Percentiles rank a stretch among this genome's conserved stretches.
phyloP scores from a whole-genome alignment of 30 jellyfish, hydroid and myxozoan genomes.

The Nemopilema nomurai region DNA sequence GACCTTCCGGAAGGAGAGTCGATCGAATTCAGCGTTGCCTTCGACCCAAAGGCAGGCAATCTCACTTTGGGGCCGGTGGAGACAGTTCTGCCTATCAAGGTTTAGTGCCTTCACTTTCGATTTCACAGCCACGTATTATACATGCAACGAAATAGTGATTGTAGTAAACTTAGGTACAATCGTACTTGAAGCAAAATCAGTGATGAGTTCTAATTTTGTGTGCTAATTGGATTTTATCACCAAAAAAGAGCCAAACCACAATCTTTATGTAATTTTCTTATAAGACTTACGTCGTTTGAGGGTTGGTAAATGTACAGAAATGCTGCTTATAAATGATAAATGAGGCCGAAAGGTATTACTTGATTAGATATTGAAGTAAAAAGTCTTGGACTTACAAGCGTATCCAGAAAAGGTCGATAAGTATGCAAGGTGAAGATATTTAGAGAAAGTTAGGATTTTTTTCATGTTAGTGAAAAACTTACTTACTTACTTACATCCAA shows the following conservation, averaged over 20 bases:
- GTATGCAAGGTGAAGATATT: too few relatives aligned
- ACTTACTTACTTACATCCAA: too few relatives aligned
- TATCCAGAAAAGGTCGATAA: too few relatives aligned
- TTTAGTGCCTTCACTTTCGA: not conserved
- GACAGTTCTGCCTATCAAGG: constrained; percentile 87
- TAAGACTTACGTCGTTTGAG: not conserved
- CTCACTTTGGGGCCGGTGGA: constrained; percentile 89
- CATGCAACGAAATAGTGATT: not conserved
- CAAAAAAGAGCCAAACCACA: not conserved
- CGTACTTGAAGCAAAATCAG: too few relatives aligned
- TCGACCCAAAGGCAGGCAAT: constrained; percentile 85
- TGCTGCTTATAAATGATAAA: not conserved
- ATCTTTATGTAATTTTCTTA: not conserved
- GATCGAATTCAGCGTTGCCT: constrained; percentile 69
- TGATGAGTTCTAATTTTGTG: too few relatives aligned
- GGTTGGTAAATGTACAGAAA: not conserved
- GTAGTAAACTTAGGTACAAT: too few relatives aligned
- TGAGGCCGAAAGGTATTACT: not conserved
- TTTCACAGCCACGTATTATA: not conserved
- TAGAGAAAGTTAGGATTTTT: too few relatives aligned
- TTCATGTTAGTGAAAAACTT: too few relatives aligned
- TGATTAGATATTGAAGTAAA: not conserved
- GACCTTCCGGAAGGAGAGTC: constrained; percentile 82
- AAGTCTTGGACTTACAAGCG: too few relatives aligned
- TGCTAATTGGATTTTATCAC: not conserved